Evolutionary conservation across 1,140 invertebrate species (phyloP), one percentile per base, ranked within the genome.

Genomic region (Drosophila tani): DNA sequence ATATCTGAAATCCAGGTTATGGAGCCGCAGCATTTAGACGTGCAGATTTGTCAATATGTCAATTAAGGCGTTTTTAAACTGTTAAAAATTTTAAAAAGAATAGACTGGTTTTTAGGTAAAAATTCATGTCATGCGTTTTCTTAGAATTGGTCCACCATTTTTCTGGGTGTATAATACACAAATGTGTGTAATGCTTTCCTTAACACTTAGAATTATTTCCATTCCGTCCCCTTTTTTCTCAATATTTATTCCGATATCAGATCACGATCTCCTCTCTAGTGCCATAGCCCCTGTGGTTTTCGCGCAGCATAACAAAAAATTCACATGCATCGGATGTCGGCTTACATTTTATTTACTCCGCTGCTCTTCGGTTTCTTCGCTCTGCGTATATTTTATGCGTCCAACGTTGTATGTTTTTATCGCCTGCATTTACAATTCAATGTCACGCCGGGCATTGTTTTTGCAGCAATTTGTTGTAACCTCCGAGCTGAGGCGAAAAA

Each of bases 371-470:
- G 58, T 66, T 47, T 45, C 46, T 50, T 67, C 41, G 51, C 56
- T 76, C 43, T 69, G 19, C 45, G 51, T 55, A 59, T 45, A 55
- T 53, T 65, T 65, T 77, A 58, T 81, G 59, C 51, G 73, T 59
- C 50, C 59, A 57, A n/a, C 53, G 17, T 81, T 55, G 53, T n/a
- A 55, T 55, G 53, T 76, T 73, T 76, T 82, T 78, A 83, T 77
- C 76, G 71, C 57, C 59, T 73, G 70, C 55, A 75, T 79, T 88
- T 90, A 81, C 81, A 79, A 84, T 90, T 88, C 85, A 88, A 88
- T 84, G 85, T 84, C 85, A 90, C 12, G 60, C 68, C 43, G 32
- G 45, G 32, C 24, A 63, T 77, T 70, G 67, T 75, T 64, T 62
- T 57, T 74, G 50, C 51, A 35, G 27, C 66, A 11, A 12, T 68